These are phyloP conservation scores for Spialia ferax DNA, from an alignment of 2,888 invertebrate genomes.

Conservation along the genomic window DNA sequence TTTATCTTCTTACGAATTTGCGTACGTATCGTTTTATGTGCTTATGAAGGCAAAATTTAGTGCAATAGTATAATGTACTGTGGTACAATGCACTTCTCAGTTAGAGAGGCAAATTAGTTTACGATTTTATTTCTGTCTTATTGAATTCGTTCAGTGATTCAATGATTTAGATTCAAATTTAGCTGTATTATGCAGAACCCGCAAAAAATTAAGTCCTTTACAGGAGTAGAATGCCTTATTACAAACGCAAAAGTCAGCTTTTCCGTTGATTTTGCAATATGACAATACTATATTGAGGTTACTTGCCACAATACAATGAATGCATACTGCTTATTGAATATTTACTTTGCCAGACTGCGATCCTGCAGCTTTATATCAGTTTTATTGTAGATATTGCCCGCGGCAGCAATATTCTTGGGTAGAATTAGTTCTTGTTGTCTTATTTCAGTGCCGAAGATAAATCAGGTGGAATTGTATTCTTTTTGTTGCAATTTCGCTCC, in stretches of 20 bases:
- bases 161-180: too few species aligned
- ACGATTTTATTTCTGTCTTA: background rate
- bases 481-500: conserved; percentile 17
- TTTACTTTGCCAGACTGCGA: conserved; percentile 61
- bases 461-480: conserved; percentile 3
- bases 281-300: conserved; percentile 4
- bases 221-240: background rate
- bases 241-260: background rate
- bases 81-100: background rate
- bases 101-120: background rate
- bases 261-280: background rate
- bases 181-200: background rate
- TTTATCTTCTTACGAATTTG: background rate
- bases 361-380: conserved; percentile 48
- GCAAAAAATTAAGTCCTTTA: too few species aligned
- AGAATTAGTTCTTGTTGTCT: conserved; percentile 27
- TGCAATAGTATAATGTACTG: background rate
- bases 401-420: conserved; percentile 33
- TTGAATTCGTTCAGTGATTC: background rate
- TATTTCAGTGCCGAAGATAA: conserved; percentile 27
- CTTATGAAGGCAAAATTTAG: background rate
- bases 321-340: conserved; percentile 73
- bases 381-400: conserved; percentile 49
- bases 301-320: conserved; percentile 60
- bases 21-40: background rate